A percentile compares a stretch with the other conserved stretches of the same genome.
Evolutionary conservation across 2,797 vertebrate species (phyloP).

Genomic region (Pangasius larnaudii): DNA sequence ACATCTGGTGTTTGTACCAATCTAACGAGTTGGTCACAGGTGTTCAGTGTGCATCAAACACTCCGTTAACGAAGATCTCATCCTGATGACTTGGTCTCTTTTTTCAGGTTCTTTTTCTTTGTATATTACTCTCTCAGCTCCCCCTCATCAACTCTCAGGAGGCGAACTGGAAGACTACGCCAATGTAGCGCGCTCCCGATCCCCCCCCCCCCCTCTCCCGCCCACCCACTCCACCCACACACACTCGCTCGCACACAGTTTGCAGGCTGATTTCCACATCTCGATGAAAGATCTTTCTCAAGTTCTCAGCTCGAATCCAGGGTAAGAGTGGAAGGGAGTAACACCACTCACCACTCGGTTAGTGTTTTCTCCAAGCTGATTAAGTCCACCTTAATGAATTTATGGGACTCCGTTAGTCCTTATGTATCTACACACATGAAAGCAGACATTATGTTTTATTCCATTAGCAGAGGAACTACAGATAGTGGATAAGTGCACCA

Average conservation of each 20-base stretch:
- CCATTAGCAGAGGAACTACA: not conserved
- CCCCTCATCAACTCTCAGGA: constrained; percentile 48
- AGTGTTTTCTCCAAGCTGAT: not conserved
- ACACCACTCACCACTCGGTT: not conserved
- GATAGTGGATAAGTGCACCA: not conserved
- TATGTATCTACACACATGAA: not conserved
- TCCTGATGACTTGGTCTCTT: constrained; percentile 2
- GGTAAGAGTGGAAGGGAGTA: not conserved
- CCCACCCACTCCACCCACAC: constrained; percentile 43
- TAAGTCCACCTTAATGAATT: not conserved
- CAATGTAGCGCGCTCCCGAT: constrained; percentile 34
- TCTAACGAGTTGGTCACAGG: not conserved
- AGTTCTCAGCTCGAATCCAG: constrained; percentile 10
- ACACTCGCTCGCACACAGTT: constrained; percentile 31
- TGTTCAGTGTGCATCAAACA: not conserved
- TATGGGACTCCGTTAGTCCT: not conserved
- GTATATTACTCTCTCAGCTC: constrained; percentile 13
- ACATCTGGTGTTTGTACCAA: not conserved
- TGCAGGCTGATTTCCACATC: constrained; percentile 46
- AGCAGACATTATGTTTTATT: not conserved
- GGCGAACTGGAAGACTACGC: constrained; percentile 53
- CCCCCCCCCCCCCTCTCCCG: not conserved
- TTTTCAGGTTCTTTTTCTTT: not conserved
- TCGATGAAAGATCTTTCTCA: constrained; percentile 21
- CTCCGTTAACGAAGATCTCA: not conserved